Evolutionary conservation across 2,797 vertebrate genomes (phyloP), one percentile per base, ranked within the genome.

Genomic region (Alfaro cultratus): DNA sequence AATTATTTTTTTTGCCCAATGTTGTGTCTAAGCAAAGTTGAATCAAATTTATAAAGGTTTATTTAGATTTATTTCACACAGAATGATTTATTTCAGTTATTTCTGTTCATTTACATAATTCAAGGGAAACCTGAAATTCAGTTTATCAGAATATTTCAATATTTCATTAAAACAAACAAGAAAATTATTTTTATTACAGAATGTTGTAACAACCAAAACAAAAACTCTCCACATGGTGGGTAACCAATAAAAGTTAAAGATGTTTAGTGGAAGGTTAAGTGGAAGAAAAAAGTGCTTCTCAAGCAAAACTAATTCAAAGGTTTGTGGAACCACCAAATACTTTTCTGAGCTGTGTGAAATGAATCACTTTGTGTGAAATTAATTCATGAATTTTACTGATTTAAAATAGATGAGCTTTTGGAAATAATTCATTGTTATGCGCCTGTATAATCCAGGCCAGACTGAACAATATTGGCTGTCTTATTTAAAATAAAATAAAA

Each of bases 381-480:
- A 60, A 29, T 12, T 15, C 12, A 68, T 11, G 1, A 26, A 9
- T 41, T 68, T 68, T 26, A 39, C 64, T 39, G 12, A 4, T 43
- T 43, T 1, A 26, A 43, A 62, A 64, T 21, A 4, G 8, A 62
- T 62, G 3, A 34, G 15, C 5, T 36, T 34, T 34, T 39, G 39
- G 3, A 62, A 5, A 34, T 34, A 62, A 62, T 18, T 62, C 1
- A 18, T 34, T 62, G 57, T 31, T 7, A 8, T 18, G n/a, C n/a
- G 5, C 10, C 29, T 31, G 2, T 64, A 36, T 36, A 64, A 36
- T 3, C 75, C 67, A 76, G 13, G 34, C 39, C 74, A 70, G 73
- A 78, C 74, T 55, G 81, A 77, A 53, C 64, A 78, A 74, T 9
- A 72, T 76, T 78, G 83, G 83, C 46, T 12, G 0, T 73, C 78